Evolutionary conservation across 1,140 invertebrate genomes (phyloP).

Genomic region (Atta colombica): DNA sequence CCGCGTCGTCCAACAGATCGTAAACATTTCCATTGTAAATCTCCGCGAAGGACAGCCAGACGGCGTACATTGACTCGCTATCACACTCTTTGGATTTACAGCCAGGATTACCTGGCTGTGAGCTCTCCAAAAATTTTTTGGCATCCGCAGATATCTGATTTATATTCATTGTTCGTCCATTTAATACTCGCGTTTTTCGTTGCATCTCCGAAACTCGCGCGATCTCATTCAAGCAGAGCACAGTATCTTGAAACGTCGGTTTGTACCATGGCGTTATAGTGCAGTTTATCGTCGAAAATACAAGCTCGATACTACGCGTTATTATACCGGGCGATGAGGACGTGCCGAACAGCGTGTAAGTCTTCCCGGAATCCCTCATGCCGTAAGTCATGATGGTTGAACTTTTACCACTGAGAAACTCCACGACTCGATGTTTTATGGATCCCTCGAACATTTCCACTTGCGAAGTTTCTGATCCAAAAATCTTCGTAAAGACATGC

Average conservation of each 20-base stretch:
- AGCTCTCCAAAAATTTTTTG: constrained; percentile 39
- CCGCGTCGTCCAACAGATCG: constrained; percentile 89
- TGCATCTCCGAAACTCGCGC: constrained; percentile 78
- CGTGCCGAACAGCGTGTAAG: constrained; percentile 93
- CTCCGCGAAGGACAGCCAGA: constrained; percentile 96
- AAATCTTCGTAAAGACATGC: constrained; percentile 78
- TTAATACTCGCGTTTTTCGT: constrained; percentile 15
- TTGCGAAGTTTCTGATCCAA: constrained; percentile 73
- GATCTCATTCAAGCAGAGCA: constrained; percentile 82
- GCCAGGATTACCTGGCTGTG: constrained; percentile 41
- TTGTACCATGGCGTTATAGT: constrained; percentile 83
- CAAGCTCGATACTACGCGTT: constrained; percentile 91
- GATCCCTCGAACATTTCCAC: constrained; percentile 75
- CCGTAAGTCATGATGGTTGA: constrained; percentile 82
- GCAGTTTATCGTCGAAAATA: constrained; percentile 88
- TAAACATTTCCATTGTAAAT: constrained; percentile 97
- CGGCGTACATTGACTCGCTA: constrained; percentile 77
- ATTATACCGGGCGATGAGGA: constrained; percentile 91
- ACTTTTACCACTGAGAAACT: constrained; percentile 79
- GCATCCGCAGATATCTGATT: constrained; percentile 39
- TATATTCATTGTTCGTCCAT: neutral
- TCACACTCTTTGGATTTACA: constrained; percentile 18
- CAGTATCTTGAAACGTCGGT: constrained; percentile 83
- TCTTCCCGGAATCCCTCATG: constrained; percentile 82
- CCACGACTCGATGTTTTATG: constrained; percentile 69